Base-by-base conservation (phyloP, 2,113 vertebrate genomes). In the Clinocottus analis region DNA sequence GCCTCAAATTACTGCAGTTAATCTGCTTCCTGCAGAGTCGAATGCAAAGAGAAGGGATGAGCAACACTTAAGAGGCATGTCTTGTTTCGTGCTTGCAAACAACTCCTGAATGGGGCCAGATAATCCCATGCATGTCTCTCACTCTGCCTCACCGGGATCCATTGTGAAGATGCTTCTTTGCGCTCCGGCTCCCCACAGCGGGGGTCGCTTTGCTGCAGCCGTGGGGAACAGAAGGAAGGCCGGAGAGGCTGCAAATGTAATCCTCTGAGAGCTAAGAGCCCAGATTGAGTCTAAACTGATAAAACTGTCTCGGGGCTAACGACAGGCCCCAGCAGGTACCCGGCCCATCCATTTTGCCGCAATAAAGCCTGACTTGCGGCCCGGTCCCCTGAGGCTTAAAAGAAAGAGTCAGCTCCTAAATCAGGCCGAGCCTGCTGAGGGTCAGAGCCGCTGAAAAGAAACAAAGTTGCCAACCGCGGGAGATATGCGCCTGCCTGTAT, bases 311-410 rank as follows among this genome's bases (percentile, higher is more conserved):
- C 71, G n/a, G 66, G 90, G 83, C 90, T 92, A 93, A 90, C 80
- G 87, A 93, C 89, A 83, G 89, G 85, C 90, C 92, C 90, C 92
- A 85, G 84, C 93, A 91, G 91, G 92, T 82, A 90, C 81, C 90
- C 81, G 81, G 92, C 89, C 92, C 87, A 80, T 93, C 92, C 88
- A 88, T 92, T 95, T 92, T 89, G 90, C 89, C 78, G 86, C 88
- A 91, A 91, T 95, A 94, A 95, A 94, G 87, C 75, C 86, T 51
- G 56, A 87, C 83, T 82, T 82, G 79, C 68, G 86, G 87, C 82
- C 59, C 2, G 77, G 58, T 80, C 80, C 89, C 91, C 90, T 31
- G 85, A 90, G 90, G 85, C 90, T 92, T 93, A 87, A 93, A 93
- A 94, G 93, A 73, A 45, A 72, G 68, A 79, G 67, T 69, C 68